Evolutionary conservation across 2,113 vertebrate species (phyloP).

Genomic region (Etheostoma cragini): DNA sequence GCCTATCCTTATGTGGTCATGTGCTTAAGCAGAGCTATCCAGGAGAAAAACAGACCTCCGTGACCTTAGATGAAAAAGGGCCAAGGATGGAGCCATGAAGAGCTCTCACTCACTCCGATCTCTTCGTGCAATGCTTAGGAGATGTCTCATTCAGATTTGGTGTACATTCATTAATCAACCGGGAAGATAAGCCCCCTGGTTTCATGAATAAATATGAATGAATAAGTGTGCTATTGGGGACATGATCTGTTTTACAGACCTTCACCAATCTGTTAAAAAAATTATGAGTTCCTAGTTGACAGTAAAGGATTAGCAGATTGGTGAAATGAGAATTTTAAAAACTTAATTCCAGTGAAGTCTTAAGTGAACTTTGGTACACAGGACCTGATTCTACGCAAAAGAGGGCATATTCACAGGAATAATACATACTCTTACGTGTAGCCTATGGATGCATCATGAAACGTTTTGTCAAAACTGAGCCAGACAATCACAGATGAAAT

Average conservation of each 20-base stretch:
- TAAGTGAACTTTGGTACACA: neutral
- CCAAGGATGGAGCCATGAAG: conserved; percentile 60
- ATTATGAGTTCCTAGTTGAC: conserved; percentile 49
- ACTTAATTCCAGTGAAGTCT: conserved; percentile 13
- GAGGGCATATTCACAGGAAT: neutral
- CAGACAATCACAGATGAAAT: conserved; percentile 33
- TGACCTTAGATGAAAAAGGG: conserved; percentile 59
- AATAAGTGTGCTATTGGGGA: conserved; percentile 22
- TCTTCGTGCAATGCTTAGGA: conserved; percentile 4
- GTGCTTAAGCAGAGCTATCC: conserved; percentile 67
- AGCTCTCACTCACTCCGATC: conserved; percentile 28
- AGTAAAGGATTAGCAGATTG: conserved; percentile 50
- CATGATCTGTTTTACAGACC: neutral
- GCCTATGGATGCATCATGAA: neutral
- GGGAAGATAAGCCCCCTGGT: conserved; percentile 13
- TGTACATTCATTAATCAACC: conserved; percentile 28
- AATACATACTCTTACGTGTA: neutral
- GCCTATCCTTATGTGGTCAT: conserved; percentile 87
- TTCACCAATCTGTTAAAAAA: conserved; percentile 27
- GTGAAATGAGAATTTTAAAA: conserved; percentile 29
- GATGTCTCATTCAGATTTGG: conserved; percentile 33
- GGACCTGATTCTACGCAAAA: neutral
- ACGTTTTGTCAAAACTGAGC: neutral
- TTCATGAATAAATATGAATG: conserved; percentile 38
- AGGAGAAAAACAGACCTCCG: conserved; percentile 70